Percentiles rank a stretch among this genome's conserved stretches.
Evolutionary conservation across 2,797 vertebrate genomes (phyloP).

Genomic region (Periophthalmus magnuspinnatus): DNA sequence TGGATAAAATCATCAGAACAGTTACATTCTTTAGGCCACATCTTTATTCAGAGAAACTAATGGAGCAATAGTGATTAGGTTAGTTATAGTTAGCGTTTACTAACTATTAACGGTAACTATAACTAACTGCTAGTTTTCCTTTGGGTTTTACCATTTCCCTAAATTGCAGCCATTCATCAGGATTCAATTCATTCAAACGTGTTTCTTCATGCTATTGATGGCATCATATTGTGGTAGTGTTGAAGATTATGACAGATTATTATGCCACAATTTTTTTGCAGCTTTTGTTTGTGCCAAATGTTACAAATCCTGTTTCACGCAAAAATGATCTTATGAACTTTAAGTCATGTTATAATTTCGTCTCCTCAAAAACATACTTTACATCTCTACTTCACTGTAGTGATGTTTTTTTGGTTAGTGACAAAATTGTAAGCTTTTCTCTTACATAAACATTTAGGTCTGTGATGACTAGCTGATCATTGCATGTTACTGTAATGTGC

Average conservation of each 20-base stretch:
- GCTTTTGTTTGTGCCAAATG: too few species aligned
- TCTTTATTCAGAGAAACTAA: not conserved
- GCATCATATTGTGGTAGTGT: not conserved
- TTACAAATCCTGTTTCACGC: too few species aligned
- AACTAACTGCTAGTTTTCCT: not conserved
- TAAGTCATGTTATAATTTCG: too few species aligned
- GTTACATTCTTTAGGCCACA: not conserved
- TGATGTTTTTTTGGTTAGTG: too few species aligned
- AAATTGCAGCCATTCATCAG: not conserved
- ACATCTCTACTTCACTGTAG: too few species aligned
- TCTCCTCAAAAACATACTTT: too few species aligned
- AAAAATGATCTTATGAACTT: too few species aligned
- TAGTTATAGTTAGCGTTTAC: not conserved
- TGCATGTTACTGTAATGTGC: slow-evolving; percentile 41
- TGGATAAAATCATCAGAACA: not conserved
- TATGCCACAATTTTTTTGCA: too few species aligned
- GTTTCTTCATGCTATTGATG: not conserved
- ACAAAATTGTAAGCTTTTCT: not conserved
- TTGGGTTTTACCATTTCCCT: not conserved
- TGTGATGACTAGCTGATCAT: slow-evolving; percentile 71
- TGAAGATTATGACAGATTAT: not conserved
- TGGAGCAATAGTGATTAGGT: not conserved
- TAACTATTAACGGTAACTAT: too few species aligned
- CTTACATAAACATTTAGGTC: slow-evolving; percentile 32
- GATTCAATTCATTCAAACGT: not conserved